Percentiles rank a stretch among this genome's conserved stretches.
Evolutionary conservation across 2,113 vertebrate genomes (phyloP).

Genomic region (Eretmochelys imbricata): DNA sequence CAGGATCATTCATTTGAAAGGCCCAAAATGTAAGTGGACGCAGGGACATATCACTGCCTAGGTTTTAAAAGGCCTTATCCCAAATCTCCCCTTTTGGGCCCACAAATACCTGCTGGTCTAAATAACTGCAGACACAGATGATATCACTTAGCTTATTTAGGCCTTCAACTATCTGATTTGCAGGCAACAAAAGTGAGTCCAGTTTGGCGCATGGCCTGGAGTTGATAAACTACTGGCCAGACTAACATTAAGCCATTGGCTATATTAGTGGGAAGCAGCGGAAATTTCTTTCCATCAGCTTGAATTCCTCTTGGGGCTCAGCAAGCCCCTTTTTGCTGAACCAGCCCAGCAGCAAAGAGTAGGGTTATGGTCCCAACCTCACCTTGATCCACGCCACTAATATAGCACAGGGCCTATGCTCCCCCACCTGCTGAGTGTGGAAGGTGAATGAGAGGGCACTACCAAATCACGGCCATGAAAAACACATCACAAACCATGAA

Average conservation of each 20-base stretch:
- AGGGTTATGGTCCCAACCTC: background rate
- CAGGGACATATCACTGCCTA: rapidly evolving
- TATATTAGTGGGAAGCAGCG: background rate
- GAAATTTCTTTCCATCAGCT: background rate
- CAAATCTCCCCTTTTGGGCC: background rate
- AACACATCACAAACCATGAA: no score
- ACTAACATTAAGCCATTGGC: background rate
- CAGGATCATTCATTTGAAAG: background rate
- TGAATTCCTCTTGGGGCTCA: background rate
- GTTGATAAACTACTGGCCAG: background rate
- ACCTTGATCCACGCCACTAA: background rate
- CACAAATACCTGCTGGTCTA: background rate
- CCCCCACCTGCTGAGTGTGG: background rate
- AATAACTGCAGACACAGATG: background rate
- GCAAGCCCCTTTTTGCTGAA: background rate
- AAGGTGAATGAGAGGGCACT: background rate
- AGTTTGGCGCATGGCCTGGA: background rate
- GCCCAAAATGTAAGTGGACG: background rate
- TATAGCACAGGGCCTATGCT: background rate
- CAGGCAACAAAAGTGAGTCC: background rate
- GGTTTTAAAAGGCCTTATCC: background rate
- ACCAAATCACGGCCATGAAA: no score
- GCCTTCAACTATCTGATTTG: background rate
- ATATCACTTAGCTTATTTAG: background rate
- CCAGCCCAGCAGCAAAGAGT: background rate